Base-by-base conservation (phyloP, 2,888 invertebrate genomes). In the Drosophila austrosaltans region DNA sequence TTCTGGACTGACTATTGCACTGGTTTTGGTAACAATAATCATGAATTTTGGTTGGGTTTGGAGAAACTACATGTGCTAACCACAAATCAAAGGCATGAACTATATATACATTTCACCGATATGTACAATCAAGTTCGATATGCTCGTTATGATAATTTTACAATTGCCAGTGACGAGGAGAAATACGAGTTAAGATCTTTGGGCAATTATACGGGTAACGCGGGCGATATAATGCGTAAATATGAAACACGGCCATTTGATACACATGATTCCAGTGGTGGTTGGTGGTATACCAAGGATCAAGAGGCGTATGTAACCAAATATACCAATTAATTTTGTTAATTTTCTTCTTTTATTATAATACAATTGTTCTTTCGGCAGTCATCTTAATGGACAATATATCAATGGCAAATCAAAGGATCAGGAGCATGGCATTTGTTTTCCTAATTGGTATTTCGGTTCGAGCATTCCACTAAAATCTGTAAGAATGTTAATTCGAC, bases 91-190 rank as follows among this genome's bases (percentile, higher is more conserved):
- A 20, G 39, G 2, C 40, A 58, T 36, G 40, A 58, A 25, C 12
- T 58, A 2, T 58, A 58, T 40, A 25, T 58, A 25, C 40, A 58
- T 58, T 7, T 58, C 4, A 40, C 40, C 2, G 58, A 58, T 36
- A 22, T 58, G 12, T 16, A 25, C 1, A 36, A 58, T 58, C 32
- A 58, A n/a, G n/a, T 25, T 40, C 10, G 40, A 1, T 58, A 58
- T 25, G 58, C 58, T 58, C 40, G 32, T 2, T 56, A 56, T 6
- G 40, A 58, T n/a, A 12, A 58, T 58, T 58, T 58, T 5, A 3
- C 6, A 5, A n/a, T 58, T 25, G 58, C 22, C 25, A 40, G 36
- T 25, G 22, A 12, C 1, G 6, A 0, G 4, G 40, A 58, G 12
- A 58, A 40, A 7, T 40, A 25, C 16, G 12, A 22, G 6, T 10